Percentiles rank a stretch among this genome's conserved stretches.
phyloP scores from a whole-genome alignment of 1,140 invertebrate species.

The Glomeris maerens region DNA sequence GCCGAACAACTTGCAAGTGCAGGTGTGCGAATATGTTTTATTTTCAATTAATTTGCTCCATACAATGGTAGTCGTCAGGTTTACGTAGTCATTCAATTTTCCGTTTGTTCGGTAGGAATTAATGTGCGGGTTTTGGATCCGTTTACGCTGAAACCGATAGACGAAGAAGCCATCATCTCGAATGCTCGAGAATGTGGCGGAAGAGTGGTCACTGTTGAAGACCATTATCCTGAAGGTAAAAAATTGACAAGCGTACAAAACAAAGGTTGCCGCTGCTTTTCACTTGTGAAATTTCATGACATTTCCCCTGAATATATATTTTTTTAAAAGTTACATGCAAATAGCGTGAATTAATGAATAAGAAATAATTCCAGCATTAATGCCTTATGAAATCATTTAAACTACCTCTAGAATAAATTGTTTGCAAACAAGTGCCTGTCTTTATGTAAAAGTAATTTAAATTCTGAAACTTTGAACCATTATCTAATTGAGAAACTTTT shows the following conservation, averaged over 20 bases:
- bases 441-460: too few relatives aligned
- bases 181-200: conserved; percentile 68
- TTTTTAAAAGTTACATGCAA: background rate
- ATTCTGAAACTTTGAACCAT: too few relatives aligned
- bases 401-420: too few relatives aligned
- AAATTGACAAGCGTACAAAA: too few relatives aligned
- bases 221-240: conserved; percentile 87
- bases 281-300: too few relatives aligned
- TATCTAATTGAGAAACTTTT: too few relatives aligned
- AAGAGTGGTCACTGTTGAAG: conserved; percentile 81
- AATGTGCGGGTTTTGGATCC: conserved; percentile 72
- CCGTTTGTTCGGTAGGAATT: conserved; percentile 29
- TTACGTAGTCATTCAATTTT: background rate
- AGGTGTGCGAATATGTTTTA: too few relatives aligned
- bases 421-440: too few relatives aligned
- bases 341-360: background rate
- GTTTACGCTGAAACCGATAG: conserved; percentile 93
- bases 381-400: too few relatives aligned
- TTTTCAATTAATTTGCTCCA: background rate
- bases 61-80: background rate
- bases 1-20: conserved; percentile 53
- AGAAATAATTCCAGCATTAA: background rate
- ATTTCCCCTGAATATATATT: too few relatives aligned
- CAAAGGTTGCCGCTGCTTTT: too few relatives aligned
- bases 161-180: conserved; percentile 55